phyloP scores from a whole-genome alignment of 2,797 vertebrate species.

The Champsocephalus esox region DNA sequence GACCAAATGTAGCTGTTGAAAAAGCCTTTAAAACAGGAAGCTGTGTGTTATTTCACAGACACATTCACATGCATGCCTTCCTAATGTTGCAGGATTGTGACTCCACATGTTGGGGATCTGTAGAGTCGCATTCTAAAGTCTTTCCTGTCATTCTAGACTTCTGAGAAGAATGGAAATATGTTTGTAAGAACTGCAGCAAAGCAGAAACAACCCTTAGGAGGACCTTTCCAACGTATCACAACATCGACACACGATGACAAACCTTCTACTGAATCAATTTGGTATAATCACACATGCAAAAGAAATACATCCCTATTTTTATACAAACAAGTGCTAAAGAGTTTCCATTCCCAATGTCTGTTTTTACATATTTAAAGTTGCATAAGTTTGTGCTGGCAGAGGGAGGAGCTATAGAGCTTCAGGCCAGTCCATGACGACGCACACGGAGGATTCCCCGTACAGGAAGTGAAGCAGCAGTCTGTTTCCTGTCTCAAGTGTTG shows the following conservation, averaged over 20 bases:
- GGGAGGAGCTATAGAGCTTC: constrained; percentile 13
- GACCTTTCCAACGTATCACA: constrained; percentile 35
- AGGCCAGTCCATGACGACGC: constrained; percentile 7
- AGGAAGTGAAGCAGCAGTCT: not conserved
- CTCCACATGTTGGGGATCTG: not conserved
- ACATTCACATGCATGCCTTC: not conserved
- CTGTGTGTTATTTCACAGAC: not conserved
- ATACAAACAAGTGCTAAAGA: constrained; percentile 27
- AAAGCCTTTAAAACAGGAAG: not conserved
- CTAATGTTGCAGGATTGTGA: too few species aligned
- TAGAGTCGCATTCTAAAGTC: not conserved
- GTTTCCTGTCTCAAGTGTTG: constrained; percentile 57
- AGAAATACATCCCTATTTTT: constrained; percentile 12
- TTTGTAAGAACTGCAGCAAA: not conserved
- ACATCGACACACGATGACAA: constrained; percentile 36
- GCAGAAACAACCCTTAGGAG: constrained; percentile 15
- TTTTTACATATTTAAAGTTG: constrained; percentile 52
- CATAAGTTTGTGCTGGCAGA: constrained; percentile 56
- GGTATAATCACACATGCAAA: constrained; percentile 50
- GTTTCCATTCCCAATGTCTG: constrained; percentile 15
- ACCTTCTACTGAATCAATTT: constrained; percentile 23
- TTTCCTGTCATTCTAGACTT: constrained; percentile 7
- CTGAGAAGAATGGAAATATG: not conserved
- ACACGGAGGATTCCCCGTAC: not conserved
- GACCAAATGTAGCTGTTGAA: not conserved